A percentile compares a stretch with the other conserved stretches of the same genome.
These are phyloP conservation scores for Geophilus truncorum DNA, from an alignment of 2,888 invertebrate species.

Conservation along the genomic window DNA sequence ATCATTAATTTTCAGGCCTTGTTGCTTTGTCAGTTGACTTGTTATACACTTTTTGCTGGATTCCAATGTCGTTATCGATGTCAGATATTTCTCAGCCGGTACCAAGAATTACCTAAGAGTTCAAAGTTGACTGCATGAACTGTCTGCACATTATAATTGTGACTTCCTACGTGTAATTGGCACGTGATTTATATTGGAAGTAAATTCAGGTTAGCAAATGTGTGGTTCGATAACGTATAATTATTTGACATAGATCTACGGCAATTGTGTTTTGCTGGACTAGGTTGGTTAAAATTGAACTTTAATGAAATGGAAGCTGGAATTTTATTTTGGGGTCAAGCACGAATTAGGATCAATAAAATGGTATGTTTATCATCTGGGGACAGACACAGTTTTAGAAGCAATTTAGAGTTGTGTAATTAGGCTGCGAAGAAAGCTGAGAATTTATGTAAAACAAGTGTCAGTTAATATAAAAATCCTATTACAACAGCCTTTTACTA, in stretches of 20 bases:
- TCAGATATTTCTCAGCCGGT: too few relatives aligned
- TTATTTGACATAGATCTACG: slow-evolving; percentile 13
- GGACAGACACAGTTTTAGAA: not conserved
- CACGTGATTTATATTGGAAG: not conserved
- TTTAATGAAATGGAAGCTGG: not conserved
- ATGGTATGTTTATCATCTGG: not conserved
- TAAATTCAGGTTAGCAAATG: slow-evolving; percentile 5
- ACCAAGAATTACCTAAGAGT: not conserved
- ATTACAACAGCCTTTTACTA: too few relatives aligned
- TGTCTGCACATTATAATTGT: not conserved
- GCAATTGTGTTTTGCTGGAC: not conserved
- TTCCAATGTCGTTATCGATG: too few relatives aligned
- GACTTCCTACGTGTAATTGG: not conserved
- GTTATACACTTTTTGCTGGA: too few relatives aligned
- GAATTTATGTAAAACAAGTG: too few relatives aligned
- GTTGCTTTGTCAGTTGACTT: too few relatives aligned
- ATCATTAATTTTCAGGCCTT: too few relatives aligned
- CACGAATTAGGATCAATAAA: not conserved
- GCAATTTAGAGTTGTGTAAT: too few relatives aligned
- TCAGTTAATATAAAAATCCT: too few relatives aligned
- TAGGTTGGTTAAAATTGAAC: not conserved
- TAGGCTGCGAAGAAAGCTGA: too few relatives aligned
- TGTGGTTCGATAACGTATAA: not conserved
- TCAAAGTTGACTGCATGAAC: not conserved
- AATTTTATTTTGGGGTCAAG: not conserved